A percentile compares a stretch with the other conserved stretches of the same genome.
Conservation (phyloP, 2,113 vertebrate genomes). For the Microtus ochrogaster region DNA sequence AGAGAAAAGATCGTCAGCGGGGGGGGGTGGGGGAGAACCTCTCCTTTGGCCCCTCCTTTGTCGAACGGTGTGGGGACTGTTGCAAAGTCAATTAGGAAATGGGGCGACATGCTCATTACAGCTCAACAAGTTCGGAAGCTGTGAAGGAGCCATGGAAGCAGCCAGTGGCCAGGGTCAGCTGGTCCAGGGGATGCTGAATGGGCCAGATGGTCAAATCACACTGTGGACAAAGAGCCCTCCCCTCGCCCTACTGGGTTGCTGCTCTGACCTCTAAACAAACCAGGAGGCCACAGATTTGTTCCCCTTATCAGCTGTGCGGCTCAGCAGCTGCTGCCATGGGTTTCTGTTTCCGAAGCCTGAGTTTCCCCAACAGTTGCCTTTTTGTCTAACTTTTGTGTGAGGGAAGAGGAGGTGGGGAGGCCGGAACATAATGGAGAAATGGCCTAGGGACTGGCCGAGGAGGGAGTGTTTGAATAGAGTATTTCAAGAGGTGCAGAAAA, state of each 20-base stretch:
- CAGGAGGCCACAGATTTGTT: slow-evolving; percentile 55
- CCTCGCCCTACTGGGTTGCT: neutral
- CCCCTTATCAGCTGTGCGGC: slow-evolving; percentile 69
- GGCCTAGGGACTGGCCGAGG: neutral
- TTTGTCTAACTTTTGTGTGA: slow-evolving; percentile 59
- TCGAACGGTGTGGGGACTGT: neutral
- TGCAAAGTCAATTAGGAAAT: slow-evolving; percentile 71
- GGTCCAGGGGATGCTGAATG: neutral
- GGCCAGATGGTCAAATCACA: slow-evolving; percentile 50
- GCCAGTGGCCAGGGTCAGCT: neutral
- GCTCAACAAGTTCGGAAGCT: slow-evolving; percentile 5
- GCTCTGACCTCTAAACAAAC: slow-evolving; percentile 70
- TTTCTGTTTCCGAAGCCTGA: slow-evolving; percentile 26
- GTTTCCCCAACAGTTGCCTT: slow-evolving; percentile 56
- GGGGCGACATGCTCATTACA: neutral
- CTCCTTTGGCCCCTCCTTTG: neutral
- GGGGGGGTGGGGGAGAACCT: neutral
- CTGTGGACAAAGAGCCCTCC: neutral
- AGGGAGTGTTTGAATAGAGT: slow-evolving; percentile 12
- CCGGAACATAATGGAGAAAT: neutral
- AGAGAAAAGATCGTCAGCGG: slow-evolving; percentile 5
- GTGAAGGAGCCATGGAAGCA: neutral
- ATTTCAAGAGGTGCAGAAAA: slow-evolving; percentile 54
- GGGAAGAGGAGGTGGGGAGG: neutral
- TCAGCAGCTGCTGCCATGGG: slow-evolving; percentile 51